These are phyloP conservation scores for Euphydryas editha DNA, from an alignment of 2,888 invertebrate genomes.

Conservation along the genomic window DNA sequence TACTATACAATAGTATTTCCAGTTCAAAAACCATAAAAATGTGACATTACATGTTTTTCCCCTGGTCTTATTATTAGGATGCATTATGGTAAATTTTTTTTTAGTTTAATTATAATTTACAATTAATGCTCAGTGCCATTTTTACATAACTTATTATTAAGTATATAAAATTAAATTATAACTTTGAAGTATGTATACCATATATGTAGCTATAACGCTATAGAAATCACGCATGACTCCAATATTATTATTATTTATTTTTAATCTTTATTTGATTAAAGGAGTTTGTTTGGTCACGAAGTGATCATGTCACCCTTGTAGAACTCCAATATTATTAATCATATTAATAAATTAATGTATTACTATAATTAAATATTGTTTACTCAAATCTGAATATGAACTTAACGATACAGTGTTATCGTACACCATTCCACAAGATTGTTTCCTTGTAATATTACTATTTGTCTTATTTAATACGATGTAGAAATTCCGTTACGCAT, in stretches of 20 bases:
- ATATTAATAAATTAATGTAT: neutral
- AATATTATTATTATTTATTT: neutral
- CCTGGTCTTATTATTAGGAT: too few relatives aligned
- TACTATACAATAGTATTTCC: too few relatives aligned
- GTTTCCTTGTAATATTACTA: slow-evolving; percentile 20
- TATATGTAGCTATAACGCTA: neutral
- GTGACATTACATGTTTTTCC: too few relatives aligned
- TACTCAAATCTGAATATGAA: slow-evolving; percentile 4
- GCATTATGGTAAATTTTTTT: too few relatives aligned
- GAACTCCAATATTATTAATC: too few relatives aligned
- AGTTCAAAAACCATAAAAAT: too few relatives aligned
- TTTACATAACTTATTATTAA: neutral
- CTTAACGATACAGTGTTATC: slow-evolving; percentile 14
- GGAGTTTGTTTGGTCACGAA: too few relatives aligned
- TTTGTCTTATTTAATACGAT: neutral
- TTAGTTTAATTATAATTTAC: too few relatives aligned
- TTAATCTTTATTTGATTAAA: too few relatives aligned
- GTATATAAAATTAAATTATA: neutral
- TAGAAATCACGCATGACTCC: neutral
- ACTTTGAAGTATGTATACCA: neutral
- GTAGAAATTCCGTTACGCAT: neutral
- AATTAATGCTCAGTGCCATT: neutral
- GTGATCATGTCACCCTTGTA: too few relatives aligned
- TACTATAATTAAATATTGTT: neutral
- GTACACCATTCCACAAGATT: slow-evolving; percentile 27